Percentiles rank a stretch among this genome's conserved stretches.
These are phyloP conservation scores for Euzophera pinguis DNA, from an alignment of 2,888 invertebrate species.

Conservation along the genomic window DNA sequence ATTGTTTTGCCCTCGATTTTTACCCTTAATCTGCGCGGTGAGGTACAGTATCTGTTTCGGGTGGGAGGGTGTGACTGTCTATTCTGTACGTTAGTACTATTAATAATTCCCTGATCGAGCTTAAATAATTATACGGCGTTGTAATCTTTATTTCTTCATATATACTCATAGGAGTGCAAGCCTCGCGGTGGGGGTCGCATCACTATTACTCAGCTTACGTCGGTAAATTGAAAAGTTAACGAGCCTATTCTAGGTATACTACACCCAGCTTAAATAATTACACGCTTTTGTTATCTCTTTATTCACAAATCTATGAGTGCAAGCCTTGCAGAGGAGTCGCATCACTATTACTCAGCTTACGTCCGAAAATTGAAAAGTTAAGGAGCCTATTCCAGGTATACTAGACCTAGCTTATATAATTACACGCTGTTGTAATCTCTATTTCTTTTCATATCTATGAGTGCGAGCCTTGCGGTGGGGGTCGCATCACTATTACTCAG, in stretches of 20 bases:
- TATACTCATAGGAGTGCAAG: background rate
- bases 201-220: slow-evolving; percentile 48
- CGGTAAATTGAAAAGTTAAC: slow-evolving; percentile 76
- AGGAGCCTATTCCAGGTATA: slow-evolving; percentile 70
- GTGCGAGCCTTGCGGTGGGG: slow-evolving; percentile 6
- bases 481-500: slow-evolving; percentile 33
- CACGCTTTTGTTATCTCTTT: background rate
- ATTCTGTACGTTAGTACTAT: no score
- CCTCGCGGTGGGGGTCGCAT: slow-evolving; percentile 9
- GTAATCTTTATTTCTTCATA: background rate
- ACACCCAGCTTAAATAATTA: no score
- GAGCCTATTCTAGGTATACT: slow-evolving; percentile 68
- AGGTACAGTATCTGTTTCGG: no score
- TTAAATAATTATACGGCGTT: background rate
- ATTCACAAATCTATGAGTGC: background rate
- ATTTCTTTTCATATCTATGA: background rate
- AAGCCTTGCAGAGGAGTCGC: slow-evolving; percentile 7
- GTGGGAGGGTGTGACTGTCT: no score
- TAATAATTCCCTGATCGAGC: no score
- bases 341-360: slow-evolving; percentile 44
- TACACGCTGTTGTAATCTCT: background rate
- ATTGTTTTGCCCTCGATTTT: no score
- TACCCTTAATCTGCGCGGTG: no score
- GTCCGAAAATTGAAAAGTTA: slow-evolving; percentile 75
- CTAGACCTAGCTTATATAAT: no score